A percentile compares a stretch with the other conserved stretches of the same genome.
phyloP scores from a whole-genome alignment of 2,797 vertebrate genomes.

The Benthosema pterotum region DNA sequence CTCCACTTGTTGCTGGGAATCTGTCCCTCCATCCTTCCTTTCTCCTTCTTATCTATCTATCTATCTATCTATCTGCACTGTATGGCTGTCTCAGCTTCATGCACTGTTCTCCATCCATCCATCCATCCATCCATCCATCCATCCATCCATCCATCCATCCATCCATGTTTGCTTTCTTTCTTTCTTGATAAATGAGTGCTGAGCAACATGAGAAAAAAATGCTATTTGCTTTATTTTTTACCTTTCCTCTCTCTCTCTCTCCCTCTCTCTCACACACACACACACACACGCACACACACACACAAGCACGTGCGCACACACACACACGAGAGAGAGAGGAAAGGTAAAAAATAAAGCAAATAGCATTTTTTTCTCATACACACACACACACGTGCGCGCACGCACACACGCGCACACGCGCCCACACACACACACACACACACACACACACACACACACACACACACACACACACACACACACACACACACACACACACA shows the following conservation, averaged over 20 bases:
- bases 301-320: neutral
- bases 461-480: conserved; percentile 20
- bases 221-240: no score
- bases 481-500: conserved; percentile 17
- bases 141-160: neutral
- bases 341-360: neutral
- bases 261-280: neutral
- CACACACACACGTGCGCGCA: neutral
- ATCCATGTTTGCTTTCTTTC: neutral
- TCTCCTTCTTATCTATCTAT: neutral
- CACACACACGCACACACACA: neutral
- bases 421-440: conserved; percentile 27
- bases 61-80: no score
- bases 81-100: neutral
- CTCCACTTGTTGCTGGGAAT: conserved; percentile 54
- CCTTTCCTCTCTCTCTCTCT: neutral
- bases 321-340: neutral
- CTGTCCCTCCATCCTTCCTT: conserved; percentile 19
- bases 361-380: neutral
- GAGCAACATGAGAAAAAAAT: no score
- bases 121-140: neutral
- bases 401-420: conserved; percentile 1
- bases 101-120: neutral
- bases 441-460: conserved; percentile 14
- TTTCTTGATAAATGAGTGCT: conserved; percentile 31